Conservation (phyloP, 1,140 invertebrate species). For the Papilio glaucus region DNA sequence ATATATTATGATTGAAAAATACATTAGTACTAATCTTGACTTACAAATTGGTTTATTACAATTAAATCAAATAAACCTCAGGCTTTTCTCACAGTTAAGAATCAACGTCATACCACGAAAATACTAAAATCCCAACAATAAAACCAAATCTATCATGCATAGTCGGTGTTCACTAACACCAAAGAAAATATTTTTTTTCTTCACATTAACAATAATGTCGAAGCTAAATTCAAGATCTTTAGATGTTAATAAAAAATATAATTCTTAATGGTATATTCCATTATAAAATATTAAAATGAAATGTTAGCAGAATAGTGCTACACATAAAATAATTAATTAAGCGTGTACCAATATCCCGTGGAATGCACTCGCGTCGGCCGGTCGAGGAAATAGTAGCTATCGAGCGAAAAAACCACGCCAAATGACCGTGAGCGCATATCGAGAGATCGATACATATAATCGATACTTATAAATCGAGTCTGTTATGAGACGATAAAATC, state of each 20-base stretch:
- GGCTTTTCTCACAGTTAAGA: no score
- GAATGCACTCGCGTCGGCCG: conserved; percentile 19
- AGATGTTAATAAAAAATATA: neutral
- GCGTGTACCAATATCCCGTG: conserved; percentile 19
- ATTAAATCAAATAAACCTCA: no score
- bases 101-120: no score
- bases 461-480: conserved; percentile 81
- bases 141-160: no score
- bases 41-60: no score
- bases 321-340: conserved; percentile 31
- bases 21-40: no score
- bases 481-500: conserved; percentile 80
- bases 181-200: no score
- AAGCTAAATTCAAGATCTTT: no score
- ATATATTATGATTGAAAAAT: neutral
- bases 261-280: neutral
- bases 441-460: conserved; percentile 78
- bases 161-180: no score
- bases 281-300: neutral
- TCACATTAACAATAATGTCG: no score
- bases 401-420: conserved; percentile 49
- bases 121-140: no score
- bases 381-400: conserved; percentile 50
- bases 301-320: conserved; percentile 15
- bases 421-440: conserved; percentile 71